Evolutionary conservation across 2,888 invertebrate genomes (phyloP).

Genomic region (Tachystola acroxantha): DNA sequence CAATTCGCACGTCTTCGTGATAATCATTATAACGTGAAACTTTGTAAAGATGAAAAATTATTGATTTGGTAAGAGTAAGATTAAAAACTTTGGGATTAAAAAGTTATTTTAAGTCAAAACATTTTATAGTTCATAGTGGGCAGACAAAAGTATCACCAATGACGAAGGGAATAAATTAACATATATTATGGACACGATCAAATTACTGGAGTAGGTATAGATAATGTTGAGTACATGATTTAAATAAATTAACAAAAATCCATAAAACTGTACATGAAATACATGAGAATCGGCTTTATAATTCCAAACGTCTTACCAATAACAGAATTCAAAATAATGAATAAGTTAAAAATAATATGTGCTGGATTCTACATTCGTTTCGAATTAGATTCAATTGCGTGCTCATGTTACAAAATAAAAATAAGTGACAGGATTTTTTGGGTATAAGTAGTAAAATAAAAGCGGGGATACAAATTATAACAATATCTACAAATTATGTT

Average conservation of each 20-base stretch:
- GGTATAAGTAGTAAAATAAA: conserved; percentile 20
- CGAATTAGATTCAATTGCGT: conserved; percentile 59
- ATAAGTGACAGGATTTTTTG: conserved; percentile 30
- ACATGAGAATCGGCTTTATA: conserved; percentile 5
- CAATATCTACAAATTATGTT: too few species aligned
- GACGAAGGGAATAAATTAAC: not conserved
- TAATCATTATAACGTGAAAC: too few species aligned
- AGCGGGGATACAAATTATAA: not conserved
- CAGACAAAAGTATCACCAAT: not conserved
- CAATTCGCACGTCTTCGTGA: too few species aligned
- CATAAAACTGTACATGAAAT: conserved; percentile 2
- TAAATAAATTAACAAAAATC: conserved; percentile 2
- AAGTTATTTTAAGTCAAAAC: too few species aligned
- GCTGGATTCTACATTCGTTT: conserved; percentile 36
- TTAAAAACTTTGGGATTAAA: too few species aligned
- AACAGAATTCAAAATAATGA: conserved; percentile 34
- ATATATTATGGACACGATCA: not conserved
- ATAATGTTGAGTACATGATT: too few species aligned
- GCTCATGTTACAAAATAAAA: conserved; percentile 56
- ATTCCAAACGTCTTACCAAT: conserved; percentile 15
- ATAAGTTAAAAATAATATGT: conserved; percentile 35
- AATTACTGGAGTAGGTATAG: too few species aligned
- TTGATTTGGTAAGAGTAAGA: too few species aligned
- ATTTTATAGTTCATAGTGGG: not conserved
- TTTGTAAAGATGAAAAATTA: too few species aligned